phyloP scores from a whole-genome alignment of 2,113 vertebrate genomes.

The Cyrtonyx montezumae region DNA sequence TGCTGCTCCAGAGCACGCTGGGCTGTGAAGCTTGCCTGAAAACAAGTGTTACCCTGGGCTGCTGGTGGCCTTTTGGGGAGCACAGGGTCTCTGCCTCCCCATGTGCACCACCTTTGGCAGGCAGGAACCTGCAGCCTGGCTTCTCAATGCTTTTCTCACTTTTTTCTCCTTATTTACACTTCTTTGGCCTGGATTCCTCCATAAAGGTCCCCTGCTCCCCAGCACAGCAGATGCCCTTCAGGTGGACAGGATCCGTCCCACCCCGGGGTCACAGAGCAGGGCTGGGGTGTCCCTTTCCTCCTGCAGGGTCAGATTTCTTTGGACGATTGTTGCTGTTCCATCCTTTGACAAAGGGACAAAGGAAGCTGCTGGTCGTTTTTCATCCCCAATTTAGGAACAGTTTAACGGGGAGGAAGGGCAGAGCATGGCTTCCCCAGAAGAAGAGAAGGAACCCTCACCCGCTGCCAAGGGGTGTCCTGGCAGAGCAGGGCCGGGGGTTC shows the following conservation, averaged over 20 bases:
- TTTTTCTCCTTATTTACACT: neutral
- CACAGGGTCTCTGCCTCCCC: neutral
- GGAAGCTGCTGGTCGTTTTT: neutral
- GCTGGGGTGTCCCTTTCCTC: neutral
- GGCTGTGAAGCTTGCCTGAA: no score
- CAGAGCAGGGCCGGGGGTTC: neutral
- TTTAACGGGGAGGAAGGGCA: neutral
- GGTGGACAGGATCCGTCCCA: neutral
- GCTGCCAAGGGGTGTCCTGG: neutral
- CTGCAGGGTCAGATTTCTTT: constrained; percentile 23
- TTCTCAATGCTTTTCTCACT: neutral
- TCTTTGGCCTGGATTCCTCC: neutral
- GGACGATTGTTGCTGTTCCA: neutral
- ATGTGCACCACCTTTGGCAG: neutral
- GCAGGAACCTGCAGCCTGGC: neutral
- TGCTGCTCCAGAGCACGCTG: no score
- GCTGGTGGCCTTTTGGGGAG: neutral
- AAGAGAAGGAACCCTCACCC: neutral
- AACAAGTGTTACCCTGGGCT: neutral
- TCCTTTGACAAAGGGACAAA: constrained; percentile 35
- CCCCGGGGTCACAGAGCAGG: neutral
- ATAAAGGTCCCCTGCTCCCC: neutral
- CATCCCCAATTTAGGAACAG: neutral
- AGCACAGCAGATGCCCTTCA: constrained; percentile 12
- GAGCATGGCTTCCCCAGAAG: neutral